Percentiles rank a stretch among this genome's conserved stretches.
Conservation (phyloP, 2,888 invertebrate genomes). For the Calameuta idolon region DNA sequence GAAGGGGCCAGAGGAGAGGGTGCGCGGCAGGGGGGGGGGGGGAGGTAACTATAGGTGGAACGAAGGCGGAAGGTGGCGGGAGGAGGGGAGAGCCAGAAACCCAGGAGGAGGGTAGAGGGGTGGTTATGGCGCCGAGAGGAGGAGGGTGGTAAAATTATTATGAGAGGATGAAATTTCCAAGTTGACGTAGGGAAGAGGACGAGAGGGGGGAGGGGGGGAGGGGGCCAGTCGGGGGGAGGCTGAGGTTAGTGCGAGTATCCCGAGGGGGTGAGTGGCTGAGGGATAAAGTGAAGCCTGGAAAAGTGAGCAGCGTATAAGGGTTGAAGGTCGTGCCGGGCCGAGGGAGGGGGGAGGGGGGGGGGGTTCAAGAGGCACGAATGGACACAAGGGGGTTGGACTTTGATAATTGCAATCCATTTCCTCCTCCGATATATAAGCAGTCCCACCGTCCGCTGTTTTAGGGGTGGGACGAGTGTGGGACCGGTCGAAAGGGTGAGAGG, state of each 20-base stretch:
- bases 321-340: too few species aligned
- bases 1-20: constrained; percentile 1
- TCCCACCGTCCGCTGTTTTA: constrained; percentile 13
- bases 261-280: constrained; percentile 17
- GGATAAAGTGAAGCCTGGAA: constrained; percentile 24
- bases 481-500: neutral
- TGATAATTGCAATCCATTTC: constrained; percentile 65
- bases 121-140: constrained; percentile 16
- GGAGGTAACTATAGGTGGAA: too few species aligned
- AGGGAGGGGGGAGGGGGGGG: too few species aligned
- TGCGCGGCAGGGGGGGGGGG: neutral
- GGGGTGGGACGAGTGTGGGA: too few species aligned
- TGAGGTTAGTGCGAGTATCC: neutral
- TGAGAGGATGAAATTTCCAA: constrained; percentile 63
- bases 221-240: neutral
- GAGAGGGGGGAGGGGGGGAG: constrained; percentile 7
- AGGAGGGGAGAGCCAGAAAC: neutral
- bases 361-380: constrained; percentile 12
- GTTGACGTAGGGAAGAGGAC: constrained; percentile 48
- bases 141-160: constrained; percentile 54
- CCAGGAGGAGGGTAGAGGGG: neutral
- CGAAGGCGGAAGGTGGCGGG: too few species aligned
- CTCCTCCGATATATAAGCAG: constrained; percentile 52
- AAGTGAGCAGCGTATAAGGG: constrained; percentile 4
- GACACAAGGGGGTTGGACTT: constrained; percentile 35